Base-by-base conservation (phyloP, 37 sponge, comb jelly and placozoan genomes). In the Eunapius fragilis region DNA sequence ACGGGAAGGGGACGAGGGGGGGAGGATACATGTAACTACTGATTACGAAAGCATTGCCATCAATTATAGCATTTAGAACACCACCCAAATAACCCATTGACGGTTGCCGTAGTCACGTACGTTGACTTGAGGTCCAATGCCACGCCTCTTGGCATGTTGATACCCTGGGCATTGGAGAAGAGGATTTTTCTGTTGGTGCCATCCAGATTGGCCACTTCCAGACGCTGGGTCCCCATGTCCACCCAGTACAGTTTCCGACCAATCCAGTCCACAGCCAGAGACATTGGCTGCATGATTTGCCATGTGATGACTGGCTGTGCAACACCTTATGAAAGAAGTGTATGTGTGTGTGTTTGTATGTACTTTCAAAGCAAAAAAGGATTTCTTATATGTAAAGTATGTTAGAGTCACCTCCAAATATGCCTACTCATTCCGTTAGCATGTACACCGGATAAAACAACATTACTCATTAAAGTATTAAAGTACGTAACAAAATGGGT, bases 241-340 rank as follows among this genome's bases (percentile, higher is more conserved):
- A 78, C 91, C 85, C 91, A 95, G 85, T 92, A 95, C 10, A 95
- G 13, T 6, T 79, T 95, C 25, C 87, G 71, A 31, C 85, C 85
- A 35, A 96, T 91, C 96, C 94, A 93, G 67, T 96, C 96, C 31
- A 96, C 70, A 22, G 87, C 96, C 24, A 96, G 10, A 4, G 87
- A 72, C 36, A 80, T 75, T 26, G 92, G 93, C 27, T 72, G 10
- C 6, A 73, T 34, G 37, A 80, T 3, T 31, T 72, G 58, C 31
- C 23, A 14, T 6, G 11, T 26, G 5, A 86, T 48, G 37, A 86
- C 72, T 2, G 9, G 74, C 19, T 13, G n/a, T 0, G 31, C 35
- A 41, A 41, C 11, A 12, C 80, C 80, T 36, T 73, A 12, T 33
- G 14, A 2, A 17, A 17, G 73, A 25, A 12, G 73, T 72, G 27